Conservation (phyloP, 1,140 invertebrate genomes). For the Limonius californicus region DNA sequence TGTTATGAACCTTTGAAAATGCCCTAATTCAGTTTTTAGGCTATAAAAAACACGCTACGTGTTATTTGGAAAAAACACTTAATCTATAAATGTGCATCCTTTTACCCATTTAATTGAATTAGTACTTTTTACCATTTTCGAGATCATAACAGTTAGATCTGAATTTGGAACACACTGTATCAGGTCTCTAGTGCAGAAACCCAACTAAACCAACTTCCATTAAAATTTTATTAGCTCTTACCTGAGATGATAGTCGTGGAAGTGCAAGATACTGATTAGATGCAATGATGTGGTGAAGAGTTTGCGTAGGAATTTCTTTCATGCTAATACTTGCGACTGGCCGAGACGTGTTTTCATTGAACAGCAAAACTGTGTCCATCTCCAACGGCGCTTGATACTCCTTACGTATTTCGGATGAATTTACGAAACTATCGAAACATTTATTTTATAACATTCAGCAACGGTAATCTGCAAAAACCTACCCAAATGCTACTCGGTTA, state of each 20-base stretch:
- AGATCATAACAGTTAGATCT: conserved; percentile 5
- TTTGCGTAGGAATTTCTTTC: conserved; percentile 80
- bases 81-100: too few relatives aligned
- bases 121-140: not conserved
- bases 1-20: too few relatives aligned
- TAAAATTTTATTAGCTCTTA: too few relatives aligned
- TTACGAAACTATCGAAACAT: conserved; percentile 64
- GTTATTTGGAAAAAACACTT: too few relatives aligned
- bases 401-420: conserved; percentile 58
- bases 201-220: too few relatives aligned
- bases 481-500: conserved; percentile 85
- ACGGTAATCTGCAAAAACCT: conserved; percentile 25
- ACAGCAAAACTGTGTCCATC: conserved; percentile 82
- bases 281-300: conserved; percentile 83
- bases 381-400: conserved; percentile 72
- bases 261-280: conserved; percentile 85
- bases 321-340: conserved; percentile 86
- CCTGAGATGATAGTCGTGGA: conserved; percentile 88
- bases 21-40: too few relatives aligned
- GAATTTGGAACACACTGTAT: not conserved
- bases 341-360: conserved; percentile 81
- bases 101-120: conserved; percentile 7
- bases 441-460: not conserved
- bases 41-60: too few relatives aligned
- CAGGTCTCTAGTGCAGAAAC: conserved; percentile 8